Evolutionary conservation across 1,140 invertebrate genomes (phyloP).

Genomic region (Hypothenemus hampei): DNA sequence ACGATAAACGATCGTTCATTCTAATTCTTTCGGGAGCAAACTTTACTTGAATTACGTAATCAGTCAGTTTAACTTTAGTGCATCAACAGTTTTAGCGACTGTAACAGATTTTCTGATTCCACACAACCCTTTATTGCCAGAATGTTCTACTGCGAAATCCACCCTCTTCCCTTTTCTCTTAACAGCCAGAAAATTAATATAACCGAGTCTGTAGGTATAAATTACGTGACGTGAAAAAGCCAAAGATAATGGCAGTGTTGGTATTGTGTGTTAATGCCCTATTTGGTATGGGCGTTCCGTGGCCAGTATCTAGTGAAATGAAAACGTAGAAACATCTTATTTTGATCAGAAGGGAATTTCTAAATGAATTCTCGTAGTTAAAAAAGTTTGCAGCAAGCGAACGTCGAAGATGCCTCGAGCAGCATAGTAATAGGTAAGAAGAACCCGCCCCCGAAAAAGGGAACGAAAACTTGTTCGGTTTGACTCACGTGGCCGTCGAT

Average conservation of each 20-base stretch:
- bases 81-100: no score
- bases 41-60: no score
- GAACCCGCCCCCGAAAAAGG: no score
- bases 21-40: no score
- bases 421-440: slow-evolving; percentile 45
- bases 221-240: slow-evolving; percentile 8
- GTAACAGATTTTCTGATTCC: no score
- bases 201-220: slow-evolving; percentile 3
- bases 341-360: slow-evolving; percentile 45
- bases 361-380: slow-evolving; percentile 46
- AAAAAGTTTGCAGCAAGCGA: slow-evolving; percentile 44
- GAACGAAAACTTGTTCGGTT: no score
- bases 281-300: slow-evolving; percentile 42
- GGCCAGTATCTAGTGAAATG: slow-evolving; percentile 44
- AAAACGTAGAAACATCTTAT: slow-evolving; percentile 45
- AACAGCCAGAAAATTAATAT: not conserved
- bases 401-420: slow-evolving; percentile 38
- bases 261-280: slow-evolving; percentile 33
- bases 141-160: no score
- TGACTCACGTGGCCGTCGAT: no score
- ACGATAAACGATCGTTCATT: no score
- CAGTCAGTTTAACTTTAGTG: no score
- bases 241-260: slow-evolving; percentile 5
- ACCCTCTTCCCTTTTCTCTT: no score
- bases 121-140: no score